Conservation (phyloP, 2,113 vertebrate genomes). For the Zapus hudsonius region DNA sequence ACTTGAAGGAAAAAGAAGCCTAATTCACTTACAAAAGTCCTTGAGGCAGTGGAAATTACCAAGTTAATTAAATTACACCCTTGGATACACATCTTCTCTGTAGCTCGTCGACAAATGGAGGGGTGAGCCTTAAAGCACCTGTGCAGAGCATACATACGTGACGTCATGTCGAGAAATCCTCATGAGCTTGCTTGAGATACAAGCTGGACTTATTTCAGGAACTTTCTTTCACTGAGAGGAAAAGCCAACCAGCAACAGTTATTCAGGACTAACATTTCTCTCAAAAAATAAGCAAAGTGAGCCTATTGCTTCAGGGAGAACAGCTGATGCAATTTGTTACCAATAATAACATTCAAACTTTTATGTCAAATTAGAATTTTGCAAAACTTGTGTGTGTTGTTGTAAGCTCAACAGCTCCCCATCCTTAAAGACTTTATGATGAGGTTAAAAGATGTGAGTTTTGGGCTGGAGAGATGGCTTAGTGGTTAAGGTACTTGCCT, state of each 20-base stretch:
- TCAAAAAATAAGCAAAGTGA: slow-evolving; percentile 17
- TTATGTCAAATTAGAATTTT: not conserved
- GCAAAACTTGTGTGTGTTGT: not conserved
- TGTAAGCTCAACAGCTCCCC: not conserved
- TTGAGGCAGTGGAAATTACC: not conserved
- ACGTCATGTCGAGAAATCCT: not conserved
- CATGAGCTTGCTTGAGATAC: not conserved
- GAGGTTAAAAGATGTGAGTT: not conserved
- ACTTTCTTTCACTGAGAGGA: not conserved
- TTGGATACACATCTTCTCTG: not conserved
- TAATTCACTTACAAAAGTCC: not conserved
- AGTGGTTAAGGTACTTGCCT: too few species aligned
- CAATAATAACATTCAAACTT: slow-evolving; percentile 35
- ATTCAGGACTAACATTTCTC: not conserved
- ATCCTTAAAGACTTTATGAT: not conserved
- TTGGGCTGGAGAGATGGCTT: too few species aligned
- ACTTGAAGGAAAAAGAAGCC: not conserved
- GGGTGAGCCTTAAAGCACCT: not conserved
- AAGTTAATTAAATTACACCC: not conserved
- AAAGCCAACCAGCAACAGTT: not conserved
- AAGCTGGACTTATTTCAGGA: not conserved
- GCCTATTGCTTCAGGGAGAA: slow-evolving; percentile 23
- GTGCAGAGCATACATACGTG: not conserved
- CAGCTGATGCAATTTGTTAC: not conserved
- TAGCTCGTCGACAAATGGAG: not conserved